A percentile compares a stretch with the other conserved stretches of the same genome.
Conservation (phyloP, 2,113 vertebrate species). For the Athene noctua region DNA sequence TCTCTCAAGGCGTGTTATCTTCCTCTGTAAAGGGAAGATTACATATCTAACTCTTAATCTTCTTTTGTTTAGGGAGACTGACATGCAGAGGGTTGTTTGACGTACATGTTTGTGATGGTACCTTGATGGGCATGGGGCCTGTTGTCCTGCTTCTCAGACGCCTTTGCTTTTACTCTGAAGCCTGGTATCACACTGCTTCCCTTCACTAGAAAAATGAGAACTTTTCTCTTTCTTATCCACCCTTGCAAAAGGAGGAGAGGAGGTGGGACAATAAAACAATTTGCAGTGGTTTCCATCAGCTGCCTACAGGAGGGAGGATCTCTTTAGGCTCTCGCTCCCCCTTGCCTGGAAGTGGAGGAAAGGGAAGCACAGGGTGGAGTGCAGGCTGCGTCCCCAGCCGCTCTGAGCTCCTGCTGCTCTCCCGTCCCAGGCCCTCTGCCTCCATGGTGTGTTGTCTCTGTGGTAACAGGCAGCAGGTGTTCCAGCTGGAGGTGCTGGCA, state of each 20-base stretch:
- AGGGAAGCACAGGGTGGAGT: background rate
- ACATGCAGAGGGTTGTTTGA: background rate
- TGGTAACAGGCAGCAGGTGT: background rate
- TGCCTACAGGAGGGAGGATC: background rate
- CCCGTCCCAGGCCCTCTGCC: background rate
- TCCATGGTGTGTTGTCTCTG: background rate
- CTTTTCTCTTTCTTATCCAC: background rate
- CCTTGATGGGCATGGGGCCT: background rate
- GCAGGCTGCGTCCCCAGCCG: fast-evolving
- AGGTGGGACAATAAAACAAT: background rate
- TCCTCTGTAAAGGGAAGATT: background rate
- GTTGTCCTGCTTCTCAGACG: background rate
- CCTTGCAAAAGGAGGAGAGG: background rate
- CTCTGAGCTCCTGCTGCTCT: conserved; percentile 18
- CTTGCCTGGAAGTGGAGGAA: background rate
- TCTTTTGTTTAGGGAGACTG: background rate
- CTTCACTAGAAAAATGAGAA: background rate
- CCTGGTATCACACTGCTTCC: background rate
- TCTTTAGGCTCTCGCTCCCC: background rate
- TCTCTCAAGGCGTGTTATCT: background rate
- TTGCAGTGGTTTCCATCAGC: background rate
- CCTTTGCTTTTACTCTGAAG: background rate
- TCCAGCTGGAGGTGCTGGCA: background rate
- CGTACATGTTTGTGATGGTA: background rate
- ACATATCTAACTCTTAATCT: background rate